Base-by-base conservation (phyloP, 92 coral and sea anemone genomes). In the Phymanthus crucifer region DNA sequence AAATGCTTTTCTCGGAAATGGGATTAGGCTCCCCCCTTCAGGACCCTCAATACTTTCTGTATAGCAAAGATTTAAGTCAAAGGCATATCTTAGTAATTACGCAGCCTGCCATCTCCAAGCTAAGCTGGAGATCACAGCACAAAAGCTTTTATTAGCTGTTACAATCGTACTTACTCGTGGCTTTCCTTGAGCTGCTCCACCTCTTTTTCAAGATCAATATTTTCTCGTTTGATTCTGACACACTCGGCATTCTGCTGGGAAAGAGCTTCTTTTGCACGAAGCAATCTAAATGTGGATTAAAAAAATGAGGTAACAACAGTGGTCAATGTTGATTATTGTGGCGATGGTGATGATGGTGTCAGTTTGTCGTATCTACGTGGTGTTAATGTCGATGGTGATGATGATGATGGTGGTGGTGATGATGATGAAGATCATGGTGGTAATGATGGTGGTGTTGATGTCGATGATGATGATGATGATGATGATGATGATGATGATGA, bases 141-240 rank as follows among this genome's bases (percentile, higher is more conserved):
- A 43, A 10, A 43, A 43, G 48, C 10, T 8, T 43, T 43, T 17
- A 7, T 43, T 43, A 2, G 48, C 14, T 7, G 4, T 54, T 6
- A 11, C n/a, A 21, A 1, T 9, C 12, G 32, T 61, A 85, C 98
- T 93, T 86, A 95, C 99, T 91, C 88, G 71, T 95, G 98, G 61
- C 91, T 93, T 66, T 91, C 93, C 71, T 93, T 88, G 77, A 95
- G 67, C 64, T 93, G 96, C 31, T 74, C 90, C 16, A 93, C 84
- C 18, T 95, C 99, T 23, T 86, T 89, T 70, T 95, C 99, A 72
- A 95, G 82, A 56, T 89, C 94, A 66, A 79, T 47, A 64, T 95
- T 95, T 74, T 95, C 98, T 3, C 89, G 77, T 85, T 88, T 89
- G 43, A 95, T 80, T 61, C 88, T 88, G 24, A 93, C 85, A 71